Percentiles rank a stretch among this genome's conserved stretches.
Evolutionary conservation across 2,113 vertebrate species (phyloP).

Genomic region (Nothobranchius kuhntae): DNA sequence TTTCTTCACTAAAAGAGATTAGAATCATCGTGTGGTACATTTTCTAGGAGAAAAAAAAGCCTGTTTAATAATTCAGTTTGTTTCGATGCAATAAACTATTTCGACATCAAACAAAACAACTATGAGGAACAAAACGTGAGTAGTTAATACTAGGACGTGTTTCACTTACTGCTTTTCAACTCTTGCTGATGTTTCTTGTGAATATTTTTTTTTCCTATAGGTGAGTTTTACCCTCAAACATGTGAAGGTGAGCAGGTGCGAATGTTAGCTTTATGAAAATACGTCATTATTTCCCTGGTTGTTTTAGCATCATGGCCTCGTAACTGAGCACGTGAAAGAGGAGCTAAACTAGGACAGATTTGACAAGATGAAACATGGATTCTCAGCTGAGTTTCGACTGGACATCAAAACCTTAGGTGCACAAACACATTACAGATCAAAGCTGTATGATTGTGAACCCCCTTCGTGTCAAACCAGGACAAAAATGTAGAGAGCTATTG

Average conservation of each 20-base stretch:
- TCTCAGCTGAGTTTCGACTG: not conserved
- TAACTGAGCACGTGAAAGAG: too few species aligned
- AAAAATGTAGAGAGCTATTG: not conserved
- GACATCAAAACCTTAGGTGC: not conserved
- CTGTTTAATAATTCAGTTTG: not conserved
- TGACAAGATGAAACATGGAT: too few species aligned
- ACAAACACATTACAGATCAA: not conserved
- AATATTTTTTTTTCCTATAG: too few species aligned
- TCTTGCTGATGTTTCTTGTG: too few species aligned
- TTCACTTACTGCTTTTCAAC: not conserved
- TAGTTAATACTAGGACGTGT: not conserved
- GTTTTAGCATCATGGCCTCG: too few species aligned
- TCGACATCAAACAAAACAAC: not conserved
- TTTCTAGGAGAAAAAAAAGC: too few species aligned
- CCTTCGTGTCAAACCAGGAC: not conserved
- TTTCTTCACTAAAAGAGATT: not conserved
- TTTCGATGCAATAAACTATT: not conserved
- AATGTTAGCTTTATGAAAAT: too few species aligned
- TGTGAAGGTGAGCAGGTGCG: too few species aligned
- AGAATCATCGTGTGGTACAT: not conserved
- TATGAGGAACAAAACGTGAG: conserved; percentile 1
- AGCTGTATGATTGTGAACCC: not conserved
- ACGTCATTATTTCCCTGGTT: too few species aligned
- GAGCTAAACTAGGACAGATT: too few species aligned
- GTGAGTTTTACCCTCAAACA: too few species aligned